A percentile compares a stretch with the other conserved stretches of the same genome.
Evolutionary conservation across 2,797 vertebrate species (phyloP).

Genomic region (Anguilla marmorata): DNA sequence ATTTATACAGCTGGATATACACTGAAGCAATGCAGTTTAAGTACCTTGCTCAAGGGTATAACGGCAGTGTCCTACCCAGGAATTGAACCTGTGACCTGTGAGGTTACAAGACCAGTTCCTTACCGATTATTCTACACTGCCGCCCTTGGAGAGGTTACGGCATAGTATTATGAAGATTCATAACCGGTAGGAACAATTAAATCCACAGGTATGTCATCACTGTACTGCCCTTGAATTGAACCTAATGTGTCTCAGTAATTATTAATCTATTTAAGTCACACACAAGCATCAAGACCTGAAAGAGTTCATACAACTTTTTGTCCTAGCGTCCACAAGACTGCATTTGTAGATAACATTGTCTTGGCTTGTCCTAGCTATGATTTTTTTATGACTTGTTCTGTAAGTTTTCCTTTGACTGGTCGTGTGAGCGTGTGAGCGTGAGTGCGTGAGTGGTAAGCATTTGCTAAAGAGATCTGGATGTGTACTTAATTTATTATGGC

Average conservation of each 20-base stretch:
- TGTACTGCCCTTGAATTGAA: background rate
- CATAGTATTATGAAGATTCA: background rate
- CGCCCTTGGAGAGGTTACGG: background rate
- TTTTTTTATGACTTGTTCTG: background rate
- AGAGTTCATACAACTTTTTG: background rate
- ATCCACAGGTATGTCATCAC: background rate
- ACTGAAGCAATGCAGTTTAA: no score
- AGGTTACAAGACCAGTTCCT: no score
- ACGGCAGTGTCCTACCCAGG: no score
- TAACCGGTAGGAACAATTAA: background rate
- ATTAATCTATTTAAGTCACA: background rate
- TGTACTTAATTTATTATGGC: background rate
- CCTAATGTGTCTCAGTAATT: background rate
- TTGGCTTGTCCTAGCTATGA: background rate
- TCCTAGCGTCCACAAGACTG: background rate
- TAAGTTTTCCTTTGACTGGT: background rate
- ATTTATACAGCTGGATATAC: no score
- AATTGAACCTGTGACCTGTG: no score
- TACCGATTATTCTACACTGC: no score
- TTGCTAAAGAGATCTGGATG: background rate
- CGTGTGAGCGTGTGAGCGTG: background rate
- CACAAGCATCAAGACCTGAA: background rate
- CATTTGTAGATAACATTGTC: background rate
- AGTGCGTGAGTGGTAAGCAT: background rate
- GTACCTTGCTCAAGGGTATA: no score